Evolutionary conservation across 2,888 invertebrate genomes (phyloP), one percentile per base, ranked within the genome.

Genomic region (Perizoma affinitatum): DNA sequence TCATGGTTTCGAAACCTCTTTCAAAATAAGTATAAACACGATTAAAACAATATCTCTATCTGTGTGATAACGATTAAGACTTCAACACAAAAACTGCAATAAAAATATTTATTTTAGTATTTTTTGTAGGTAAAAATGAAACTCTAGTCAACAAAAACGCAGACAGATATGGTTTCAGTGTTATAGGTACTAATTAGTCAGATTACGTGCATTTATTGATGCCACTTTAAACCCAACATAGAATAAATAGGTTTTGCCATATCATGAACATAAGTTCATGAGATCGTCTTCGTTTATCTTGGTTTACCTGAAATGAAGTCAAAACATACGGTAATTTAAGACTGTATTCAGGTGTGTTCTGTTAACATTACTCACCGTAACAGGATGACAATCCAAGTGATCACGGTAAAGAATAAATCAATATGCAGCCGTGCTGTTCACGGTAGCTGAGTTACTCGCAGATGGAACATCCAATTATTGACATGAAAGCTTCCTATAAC

Each of bases 381-480:
- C 78, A 78, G 73, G 74, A 77, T 75, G 79, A 77, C 77, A 84
- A 78, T 78, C 77, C 80, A 73, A 79, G 79, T 76, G 78, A 81
- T 85, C 79, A 78, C 76, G 67, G 79, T 75, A 76, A 74, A 81
- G 75, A 74, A 82, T 77, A 79, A 88, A 91, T 91, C 89, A 90
- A 91, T 91, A 91, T 89, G 87, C 85, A 88, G 79, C 80, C 76
- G 82, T 82, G 84, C 82, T 47, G 46, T 53, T 82, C 82, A 86
- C 83, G 76, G 80, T 73, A 81, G 81, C 79, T 83, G 72, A 74
- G 75, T 70, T 73, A 72, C 76, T 83, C 72, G 73, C 77, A 80
- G 79, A 81, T 84, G 82, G 83, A 76, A 62, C 71, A 84, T 84
- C 81, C 84, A 86, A 83, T 82, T 90, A 91, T 91, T 79, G 90